Evolutionary conservation across 2,888 invertebrate species (phyloP).

Genomic region (Epirrita christyi): DNA sequence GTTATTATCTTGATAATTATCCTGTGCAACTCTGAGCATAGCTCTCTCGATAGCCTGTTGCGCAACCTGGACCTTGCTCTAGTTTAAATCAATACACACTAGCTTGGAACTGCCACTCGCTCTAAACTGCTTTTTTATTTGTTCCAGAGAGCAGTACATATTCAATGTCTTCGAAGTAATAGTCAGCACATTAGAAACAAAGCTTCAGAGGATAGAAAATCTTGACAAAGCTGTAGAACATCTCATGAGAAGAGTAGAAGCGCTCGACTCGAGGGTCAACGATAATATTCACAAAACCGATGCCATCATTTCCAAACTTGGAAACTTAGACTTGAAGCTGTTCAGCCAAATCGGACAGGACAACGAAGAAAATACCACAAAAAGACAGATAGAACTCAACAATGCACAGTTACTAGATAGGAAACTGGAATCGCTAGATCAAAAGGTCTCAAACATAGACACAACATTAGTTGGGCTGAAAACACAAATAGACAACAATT

Average conservation of each 20-base stretch:
- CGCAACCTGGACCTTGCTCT: background rate
- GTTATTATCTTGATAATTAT: no score
- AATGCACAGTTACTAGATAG: constrained; percentile 85
- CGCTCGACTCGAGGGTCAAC: constrained; percentile 91
- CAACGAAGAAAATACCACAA: constrained; percentile 61
- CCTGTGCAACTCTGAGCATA: no score
- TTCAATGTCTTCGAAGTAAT: constrained; percentile 96
- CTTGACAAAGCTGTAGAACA: constrained; percentile 95
- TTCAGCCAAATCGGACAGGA: constrained; percentile 84
- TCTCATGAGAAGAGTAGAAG: constrained; percentile 93
- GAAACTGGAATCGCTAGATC: constrained; percentile 89
- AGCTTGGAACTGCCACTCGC: background rate
- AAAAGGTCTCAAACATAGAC: constrained; percentile 94
- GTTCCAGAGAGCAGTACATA: constrained; percentile 93
- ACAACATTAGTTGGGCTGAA: constrained; percentile 90
- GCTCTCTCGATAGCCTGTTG: no score
- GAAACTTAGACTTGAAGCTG: constrained; percentile 90
- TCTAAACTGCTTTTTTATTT: constrained; percentile 47
- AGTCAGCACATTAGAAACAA: constrained; percentile 94
- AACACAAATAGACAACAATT: constrained; percentile 93
- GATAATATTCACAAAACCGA: constrained; percentile 95
- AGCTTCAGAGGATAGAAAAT: constrained; percentile 94
- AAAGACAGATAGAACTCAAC: constrained; percentile 48
- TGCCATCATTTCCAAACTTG: constrained; percentile 90
- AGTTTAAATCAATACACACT: no score